Conservation (phyloP, 1,140 invertebrate genomes). For the Lepidostoma basale region DNA sequence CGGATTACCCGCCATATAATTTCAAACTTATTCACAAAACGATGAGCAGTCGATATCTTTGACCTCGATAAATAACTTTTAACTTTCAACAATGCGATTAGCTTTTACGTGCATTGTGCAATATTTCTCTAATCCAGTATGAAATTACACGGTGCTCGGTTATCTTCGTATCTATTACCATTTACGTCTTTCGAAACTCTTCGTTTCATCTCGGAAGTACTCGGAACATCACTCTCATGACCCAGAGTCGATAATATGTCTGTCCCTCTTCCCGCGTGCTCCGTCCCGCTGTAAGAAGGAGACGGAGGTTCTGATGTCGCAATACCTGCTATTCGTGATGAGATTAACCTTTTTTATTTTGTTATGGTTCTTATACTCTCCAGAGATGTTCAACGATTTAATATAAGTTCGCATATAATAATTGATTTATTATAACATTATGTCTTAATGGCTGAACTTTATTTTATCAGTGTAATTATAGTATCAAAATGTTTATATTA, state of each 20-base stretch:
- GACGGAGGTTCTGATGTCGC: not conserved
- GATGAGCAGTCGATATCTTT: too few relatives aligned
- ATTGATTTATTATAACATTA: too few relatives aligned
- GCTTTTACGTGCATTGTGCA: too few relatives aligned
- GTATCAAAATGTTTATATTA: too few relatives aligned
- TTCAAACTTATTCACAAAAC: too few relatives aligned
- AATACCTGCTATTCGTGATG: conserved; percentile 3
- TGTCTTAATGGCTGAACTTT: too few relatives aligned
- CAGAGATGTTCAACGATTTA: conserved; percentile 10
- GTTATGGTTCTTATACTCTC: not conserved
- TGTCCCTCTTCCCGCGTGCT: not conserved
- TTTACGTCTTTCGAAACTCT: not conserved
- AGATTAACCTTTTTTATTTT: conserved; percentile 28
- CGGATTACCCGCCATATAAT: too few relatives aligned
- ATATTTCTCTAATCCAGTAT: too few relatives aligned
- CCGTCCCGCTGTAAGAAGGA: not conserved
- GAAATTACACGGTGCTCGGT: not conserved
- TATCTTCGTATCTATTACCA: not conserved
- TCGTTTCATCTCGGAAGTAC: conserved; percentile 18
- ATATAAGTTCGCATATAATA: too few relatives aligned
- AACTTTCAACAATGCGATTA: too few relatives aligned
- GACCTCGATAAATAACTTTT: too few relatives aligned
- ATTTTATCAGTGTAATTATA: too few relatives aligned
- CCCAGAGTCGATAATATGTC: conserved; percentile 14
- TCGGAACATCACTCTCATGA: conserved; percentile 5